Base-by-base conservation (phyloP, 2,113 vertebrate species). In the Neoarius graeffei region DNA sequence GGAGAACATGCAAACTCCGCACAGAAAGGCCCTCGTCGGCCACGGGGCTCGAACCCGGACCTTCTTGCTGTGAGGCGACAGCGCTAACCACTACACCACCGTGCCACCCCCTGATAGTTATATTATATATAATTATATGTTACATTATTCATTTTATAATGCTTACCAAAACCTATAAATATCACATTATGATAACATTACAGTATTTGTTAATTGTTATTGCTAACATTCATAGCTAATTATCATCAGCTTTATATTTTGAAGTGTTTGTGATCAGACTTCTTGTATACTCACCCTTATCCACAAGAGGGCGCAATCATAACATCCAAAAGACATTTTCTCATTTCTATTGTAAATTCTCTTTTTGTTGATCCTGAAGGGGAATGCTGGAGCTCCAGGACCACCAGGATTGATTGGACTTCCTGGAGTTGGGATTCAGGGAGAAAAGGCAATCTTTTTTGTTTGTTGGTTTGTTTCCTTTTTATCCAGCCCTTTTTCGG, bases 341-440 rank as follows among this genome's bases (percentile, higher is more conserved):
- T 50, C 10, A 10, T 48, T 74, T 42, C 17, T 50, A 20, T 77
- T 77, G 10, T 89, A 42, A 87, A 3, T 81, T 64, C 62, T 86
- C 23, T 91, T 14, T 60, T 15, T 66, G 87, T 66, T 89, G 42
- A 59, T 76, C 83, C 19, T 76, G 2, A 86, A 98, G 97, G 97
- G 97, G 20, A 95, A 95, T 85, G 83, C 91, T 83, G 97, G 97
- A 71, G 91, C 91, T 3, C 86, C 88, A 0, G 95, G 95, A 13
- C 54, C 92, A 15, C 92, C 94, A 10, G 95, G 95, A 66, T 74
- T 89, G 52, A 81, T 90, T 20, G 95, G 95, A 7, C 91, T 91
- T 83, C 93, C 94, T 54, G 95, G 95, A 66, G 62, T n/a, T 23
- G 95, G 95, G 3, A 89, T 93, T 27, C 95, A 95, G 88, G 96